Evolutionary conservation across 2,888 invertebrate species (phyloP), one percentile per base, ranked within the genome.

Genomic region (Scaptomyza cyrtandrae): DNA sequence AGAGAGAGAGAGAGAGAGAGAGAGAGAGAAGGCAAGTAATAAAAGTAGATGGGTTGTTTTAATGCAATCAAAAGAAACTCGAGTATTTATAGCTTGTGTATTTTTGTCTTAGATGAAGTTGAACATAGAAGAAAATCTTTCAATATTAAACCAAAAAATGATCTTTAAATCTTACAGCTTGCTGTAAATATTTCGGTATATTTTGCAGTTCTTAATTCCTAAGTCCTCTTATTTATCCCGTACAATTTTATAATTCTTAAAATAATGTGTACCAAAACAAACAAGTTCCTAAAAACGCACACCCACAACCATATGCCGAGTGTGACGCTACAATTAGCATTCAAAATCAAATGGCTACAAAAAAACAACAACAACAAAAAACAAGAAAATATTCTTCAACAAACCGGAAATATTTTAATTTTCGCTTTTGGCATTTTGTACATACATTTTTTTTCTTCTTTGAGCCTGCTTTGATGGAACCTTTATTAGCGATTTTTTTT

Each of bases 381-480:
- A 24, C 16, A 6, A 14, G 13, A 54, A 65, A 57, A 75, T 67
- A 53, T 67, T 58, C 63, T 69, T 61, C 60, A 75, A 71, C 72
- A 72, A 89, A 78, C 75, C 82, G 89, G 90, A 89, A 88, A 86
- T 86, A 80, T 87, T 90, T 80, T 86, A 84, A 89, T 89, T 89
- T 89, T 89, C 90, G 84, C 39, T 68, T 68, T 70, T 50, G 54
- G 66, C 63, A 48, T 58, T 60, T 70, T 60, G 39, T 46, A 14
- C 11, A 14, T 5, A 29, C 6, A 29, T 29, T 16, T 1, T 52
- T 55, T 59, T 59, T 62, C 49, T 11, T 24, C 3, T 24, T 53
- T 11, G 33, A 56, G 46, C 72, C 63, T 52, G 73, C 86, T 78
- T 73, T 71, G 69, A 72, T 84, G 70, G 62, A 62, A 70, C 61